A percentile compares a stretch with the other conserved stretches of the same genome.
phyloP scores from a whole-genome alignment of 2,888 invertebrate genomes.

The Steinernema hermaphroditum region DNA sequence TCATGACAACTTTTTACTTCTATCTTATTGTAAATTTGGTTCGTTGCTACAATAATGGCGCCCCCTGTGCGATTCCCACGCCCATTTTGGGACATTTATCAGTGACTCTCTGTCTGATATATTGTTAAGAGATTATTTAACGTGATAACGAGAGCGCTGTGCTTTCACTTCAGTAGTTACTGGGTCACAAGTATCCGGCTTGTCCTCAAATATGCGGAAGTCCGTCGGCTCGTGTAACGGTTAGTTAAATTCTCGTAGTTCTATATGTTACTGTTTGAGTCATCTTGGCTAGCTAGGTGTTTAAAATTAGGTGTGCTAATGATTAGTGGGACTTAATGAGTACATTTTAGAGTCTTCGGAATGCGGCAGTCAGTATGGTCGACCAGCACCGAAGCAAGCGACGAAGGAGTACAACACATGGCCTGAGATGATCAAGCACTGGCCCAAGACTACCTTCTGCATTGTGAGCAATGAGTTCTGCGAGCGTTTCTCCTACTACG shows the following conservation, averaged over 20 bases:
- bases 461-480: conserved; percentile 96
- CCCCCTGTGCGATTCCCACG: not conserved
- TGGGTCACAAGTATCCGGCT: not conserved
- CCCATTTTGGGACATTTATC: conserved; percentile 26
- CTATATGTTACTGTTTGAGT: too few species aligned
- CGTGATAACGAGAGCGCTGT: conserved; percentile 1
- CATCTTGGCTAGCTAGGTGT: too few species aligned
- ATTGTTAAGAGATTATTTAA: conserved; percentile 19
- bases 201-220: not conserved
- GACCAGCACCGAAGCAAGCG: not conserved
- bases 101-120: conserved; percentile 6
- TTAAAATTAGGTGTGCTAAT: too few species aligned
- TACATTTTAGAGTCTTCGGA: conserved; percentile 7
- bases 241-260: not conserved
- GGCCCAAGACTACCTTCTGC: conserved; percentile 66
- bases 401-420: conserved; percentile 11
- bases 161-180: conserved; percentile 22
- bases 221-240: conserved; percentile 21
- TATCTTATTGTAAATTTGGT: too few species aligned
- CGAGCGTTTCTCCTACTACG: conserved; percentile 94
- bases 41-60: too few species aligned
- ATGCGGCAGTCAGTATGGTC: not conserved
- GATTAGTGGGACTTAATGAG: not conserved
- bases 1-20: too few species aligned
- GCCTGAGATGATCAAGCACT: conserved; percentile 32